Conservation (phyloP, 2,113 vertebrate genomes). For the Cavia aperea region DNA sequence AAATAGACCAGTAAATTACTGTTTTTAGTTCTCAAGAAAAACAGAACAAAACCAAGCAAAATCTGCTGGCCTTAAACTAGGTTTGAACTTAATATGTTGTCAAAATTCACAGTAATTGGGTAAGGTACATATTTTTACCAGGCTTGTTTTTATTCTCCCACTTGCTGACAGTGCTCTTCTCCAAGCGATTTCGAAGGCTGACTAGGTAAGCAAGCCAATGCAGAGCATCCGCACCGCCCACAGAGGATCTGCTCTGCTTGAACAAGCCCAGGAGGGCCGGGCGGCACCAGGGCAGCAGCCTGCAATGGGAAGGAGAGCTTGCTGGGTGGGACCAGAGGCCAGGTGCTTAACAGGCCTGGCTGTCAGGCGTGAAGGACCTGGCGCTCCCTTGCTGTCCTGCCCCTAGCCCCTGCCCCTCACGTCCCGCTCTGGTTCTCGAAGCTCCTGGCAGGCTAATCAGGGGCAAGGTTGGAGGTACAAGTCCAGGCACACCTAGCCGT, state of each 20-base stretch:
- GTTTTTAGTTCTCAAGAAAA: constrained; percentile 43
- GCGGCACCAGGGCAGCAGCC: neutral
- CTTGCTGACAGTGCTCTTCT: constrained; percentile 6
- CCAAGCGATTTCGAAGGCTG: neutral
- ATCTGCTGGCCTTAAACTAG: constrained; percentile 32
- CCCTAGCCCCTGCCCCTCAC: neutral
- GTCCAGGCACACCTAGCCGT: too few relatives aligned
- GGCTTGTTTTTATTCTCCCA: neutral
- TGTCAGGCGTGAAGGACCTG: neutral
- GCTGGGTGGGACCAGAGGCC: neutral
- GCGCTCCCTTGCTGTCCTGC: neutral
- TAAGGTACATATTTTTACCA: neutral
- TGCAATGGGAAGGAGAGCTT: too few relatives aligned
- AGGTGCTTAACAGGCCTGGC: neutral
- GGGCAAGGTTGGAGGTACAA: neutral
- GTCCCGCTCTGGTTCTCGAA: neutral
- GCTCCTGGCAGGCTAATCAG: neutral
- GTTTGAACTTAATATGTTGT: constrained; percentile 37
- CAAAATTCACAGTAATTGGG: constrained; percentile 29
- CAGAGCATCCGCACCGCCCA: neutral
- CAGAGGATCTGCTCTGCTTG: neutral
- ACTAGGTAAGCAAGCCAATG: neutral
- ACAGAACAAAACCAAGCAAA: constrained; percentile 31
- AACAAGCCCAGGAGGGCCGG: neutral
- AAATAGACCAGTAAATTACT: constrained; percentile 30